These are phyloP conservation scores for Battus philenor DNA, from an alignment of 1,140 invertebrate species.

Conservation along the genomic window DNA sequence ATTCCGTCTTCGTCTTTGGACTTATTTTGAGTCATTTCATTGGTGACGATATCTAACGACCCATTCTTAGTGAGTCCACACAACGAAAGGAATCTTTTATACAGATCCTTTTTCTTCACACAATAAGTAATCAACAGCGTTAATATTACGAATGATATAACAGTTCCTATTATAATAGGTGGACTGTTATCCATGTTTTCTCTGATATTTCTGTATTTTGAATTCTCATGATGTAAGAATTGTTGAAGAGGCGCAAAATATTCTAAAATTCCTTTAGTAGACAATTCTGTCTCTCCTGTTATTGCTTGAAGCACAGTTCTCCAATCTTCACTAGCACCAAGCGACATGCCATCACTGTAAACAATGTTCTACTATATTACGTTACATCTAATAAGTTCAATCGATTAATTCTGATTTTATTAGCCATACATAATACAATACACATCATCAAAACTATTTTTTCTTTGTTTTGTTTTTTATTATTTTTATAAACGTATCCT, in stretches of 20 bases:
- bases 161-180: constrained; percentile 52
- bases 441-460: too few species aligned
- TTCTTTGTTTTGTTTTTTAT: too few species aligned
- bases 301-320: constrained; percentile 77
- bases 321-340: constrained; percentile 81
- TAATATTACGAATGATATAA: constrained; percentile 45
- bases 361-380: too few species aligned
- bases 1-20: constrained; percentile 43
- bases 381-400: too few species aligned
- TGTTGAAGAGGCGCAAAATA: constrained; percentile 62
- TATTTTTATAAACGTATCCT: too few species aligned
- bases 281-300: constrained; percentile 77
- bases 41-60: constrained; percentile 63
- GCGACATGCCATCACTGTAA: constrained; percentile 76
- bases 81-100: constrained; percentile 38
- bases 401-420: too few species aligned
- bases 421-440: too few species aligned
- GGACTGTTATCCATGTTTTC: constrained; percentile 54
- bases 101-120: constrained; percentile 48
- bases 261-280: constrained; percentile 65
- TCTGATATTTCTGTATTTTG: constrained; percentile 26
- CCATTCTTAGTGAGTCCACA: constrained; percentile 64
- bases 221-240: constrained; percentile 57
- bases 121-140: constrained; percentile 57
- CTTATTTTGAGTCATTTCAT: constrained; percentile 46